phyloP scores from a whole-genome alignment of 2,888 invertebrate genomes.

The Vandiemenella viatica region DNA sequence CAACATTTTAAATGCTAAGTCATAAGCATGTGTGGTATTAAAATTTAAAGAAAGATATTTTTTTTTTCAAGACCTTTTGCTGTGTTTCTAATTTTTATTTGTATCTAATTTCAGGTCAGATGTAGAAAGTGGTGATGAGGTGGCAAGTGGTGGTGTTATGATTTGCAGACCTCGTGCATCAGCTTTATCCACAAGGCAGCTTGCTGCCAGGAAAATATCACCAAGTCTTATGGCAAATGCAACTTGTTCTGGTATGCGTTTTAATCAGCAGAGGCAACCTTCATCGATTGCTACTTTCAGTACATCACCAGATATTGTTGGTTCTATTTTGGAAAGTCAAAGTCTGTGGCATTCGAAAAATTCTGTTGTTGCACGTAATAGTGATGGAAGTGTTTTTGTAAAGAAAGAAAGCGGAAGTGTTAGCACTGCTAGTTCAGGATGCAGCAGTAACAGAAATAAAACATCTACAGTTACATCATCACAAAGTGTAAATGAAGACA shows the following conservation, averaged over 20 bases:
- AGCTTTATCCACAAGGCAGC: neutral
- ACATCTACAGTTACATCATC: too few species aligned
- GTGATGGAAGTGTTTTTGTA: conserved; percentile 46
- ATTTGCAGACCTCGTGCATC: conserved; percentile 30
- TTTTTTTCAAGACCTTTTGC: too few species aligned
- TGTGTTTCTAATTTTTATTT: too few species aligned
- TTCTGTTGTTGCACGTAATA: conserved; percentile 38
- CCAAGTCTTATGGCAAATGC: too few species aligned
- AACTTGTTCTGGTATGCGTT: too few species aligned
- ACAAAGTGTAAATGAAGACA: too few species aligned
- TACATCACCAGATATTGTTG: conserved; percentile 39
- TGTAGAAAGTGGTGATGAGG: too few species aligned
- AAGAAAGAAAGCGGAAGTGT: conserved; percentile 22
- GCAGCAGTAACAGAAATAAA: neutral
- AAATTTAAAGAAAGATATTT: too few species aligned
- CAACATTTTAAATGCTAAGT: too few species aligned
- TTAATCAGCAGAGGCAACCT: neutral
- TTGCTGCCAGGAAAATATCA: neutral
- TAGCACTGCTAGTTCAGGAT: neutral
- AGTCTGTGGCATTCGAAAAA: conserved; percentile 51
- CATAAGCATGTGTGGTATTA: too few species aligned
- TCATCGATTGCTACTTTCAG: neutral
- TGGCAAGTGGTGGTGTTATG: too few species aligned
- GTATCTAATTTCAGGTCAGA: too few species aligned
- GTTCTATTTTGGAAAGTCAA: conserved; percentile 54